Evolutionary conservation across 2,113 vertebrate species (phyloP).

Genomic region (Puffinus mauretanicus): DNA sequence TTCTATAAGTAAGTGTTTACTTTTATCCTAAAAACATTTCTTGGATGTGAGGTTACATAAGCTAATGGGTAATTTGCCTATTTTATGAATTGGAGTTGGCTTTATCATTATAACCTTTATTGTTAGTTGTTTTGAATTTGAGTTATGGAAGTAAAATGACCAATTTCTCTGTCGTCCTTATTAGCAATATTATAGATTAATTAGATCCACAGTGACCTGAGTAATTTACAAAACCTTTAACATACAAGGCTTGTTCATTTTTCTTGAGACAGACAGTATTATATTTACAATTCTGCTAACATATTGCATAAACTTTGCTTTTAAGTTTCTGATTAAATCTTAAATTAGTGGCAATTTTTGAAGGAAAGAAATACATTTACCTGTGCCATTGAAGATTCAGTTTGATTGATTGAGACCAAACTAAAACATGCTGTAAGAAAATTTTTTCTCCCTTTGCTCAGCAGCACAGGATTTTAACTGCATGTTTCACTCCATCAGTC

Average conservation of each 20-base stretch:
- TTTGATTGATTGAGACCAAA: not conserved
- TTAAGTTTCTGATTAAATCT: not conserved
- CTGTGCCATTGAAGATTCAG: not conserved
- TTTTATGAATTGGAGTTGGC: not conserved
- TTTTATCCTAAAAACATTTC: not conserved
- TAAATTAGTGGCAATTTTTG: not conserved
- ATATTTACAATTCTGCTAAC: not conserved
- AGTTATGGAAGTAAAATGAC: not conserved
- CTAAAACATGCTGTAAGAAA: not conserved
- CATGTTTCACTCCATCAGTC: not conserved
- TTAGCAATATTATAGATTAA: not conserved
- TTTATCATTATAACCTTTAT: not conserved
- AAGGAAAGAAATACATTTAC: not conserved
- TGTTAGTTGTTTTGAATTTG: not conserved
- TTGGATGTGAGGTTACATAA: not conserved
- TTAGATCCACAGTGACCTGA: not conserved
- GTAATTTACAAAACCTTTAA: not conserved
- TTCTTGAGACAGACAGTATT: not conserved
- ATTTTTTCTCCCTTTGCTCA: not conserved
- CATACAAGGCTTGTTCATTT: not conserved
- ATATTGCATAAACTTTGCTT: not conserved
- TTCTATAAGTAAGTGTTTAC: not conserved
- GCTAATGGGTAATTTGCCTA: not conserved
- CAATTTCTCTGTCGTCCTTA: not conserved
- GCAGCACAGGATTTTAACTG: not conserved